Base-by-base conservation (phyloP, 2,113 vertebrate genomes). In the Ophthalmolycus amberensis region DNA sequence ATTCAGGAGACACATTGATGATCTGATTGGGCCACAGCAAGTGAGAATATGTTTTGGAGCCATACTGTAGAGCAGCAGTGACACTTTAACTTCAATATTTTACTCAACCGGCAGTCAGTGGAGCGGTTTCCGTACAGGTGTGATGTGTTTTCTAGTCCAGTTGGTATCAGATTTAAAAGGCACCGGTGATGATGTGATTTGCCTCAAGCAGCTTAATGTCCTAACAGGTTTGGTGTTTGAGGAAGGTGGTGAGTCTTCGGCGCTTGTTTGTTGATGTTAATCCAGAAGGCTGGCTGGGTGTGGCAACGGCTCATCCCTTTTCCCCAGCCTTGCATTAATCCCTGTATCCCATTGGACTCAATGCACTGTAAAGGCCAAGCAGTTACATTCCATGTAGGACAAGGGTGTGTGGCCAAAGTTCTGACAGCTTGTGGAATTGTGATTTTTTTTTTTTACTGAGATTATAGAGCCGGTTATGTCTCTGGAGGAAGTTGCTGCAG, bases 201-300 rank as follows among this genome's bases (percentile, higher is more conserved):
- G 92, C 92, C 90, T 83, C 18, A 10, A 93, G 91, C 89, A 76
- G 87, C 81, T 92, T 91, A 82, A 90, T 48, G 72, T 75, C 72
- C 74, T 84, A 92, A 92, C 93, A 92, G 92, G 89, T 93, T 89
- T 84, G 74, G 71, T 94, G 92, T 95, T 95, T 94, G 92, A 87
- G 84, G 90, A 94, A 90, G 93, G 93, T 44, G 92, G 91, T 84
- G 88, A 86, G 84, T 72, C 79, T 79, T 88, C 60, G 5, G 52
- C 78, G 79, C 89, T 92, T 95, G 93, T 93, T 94, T 95, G 91
- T 85, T 78, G 70, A 94, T 90, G 91, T 88, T 93, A 94, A 92
- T 94, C 90, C 88, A 83, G 71, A 80, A 62, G 84, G 70, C 78
- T 80, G 80, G 15, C 80, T 81, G 92, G 94, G 93, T 83, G 93